A percentile compares a stretch with the other conserved stretches of the same genome.
Evolutionary conservation across 37 sponge, comb jelly and placozoan genomes (phyloP).

Genomic region (Theonella swinhoei): DNA sequence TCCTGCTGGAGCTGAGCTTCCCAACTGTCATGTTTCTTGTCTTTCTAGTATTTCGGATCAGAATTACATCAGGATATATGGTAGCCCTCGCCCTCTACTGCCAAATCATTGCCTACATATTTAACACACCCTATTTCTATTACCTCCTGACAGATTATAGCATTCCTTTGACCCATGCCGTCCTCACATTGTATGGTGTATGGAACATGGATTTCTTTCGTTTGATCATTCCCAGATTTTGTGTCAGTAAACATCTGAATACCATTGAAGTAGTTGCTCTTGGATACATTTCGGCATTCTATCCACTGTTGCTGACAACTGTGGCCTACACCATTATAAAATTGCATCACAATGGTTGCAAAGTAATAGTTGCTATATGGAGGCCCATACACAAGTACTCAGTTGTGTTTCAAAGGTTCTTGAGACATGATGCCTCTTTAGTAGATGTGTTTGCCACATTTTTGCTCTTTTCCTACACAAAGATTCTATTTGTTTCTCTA

Average conservation of each 20-base stretch:
- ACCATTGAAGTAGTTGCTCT: constrained; percentile 5
- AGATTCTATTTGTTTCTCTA: constrained; percentile 16
- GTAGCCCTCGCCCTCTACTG: neutral
- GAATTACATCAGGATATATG: neutral
- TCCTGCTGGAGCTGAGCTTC: neutral
- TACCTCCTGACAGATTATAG: neutral
- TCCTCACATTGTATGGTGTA: neutral
- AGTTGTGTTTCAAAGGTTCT: neutral
- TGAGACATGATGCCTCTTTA: neutral
- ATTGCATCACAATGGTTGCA: neutral
- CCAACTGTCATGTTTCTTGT: neutral
- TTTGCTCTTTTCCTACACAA: constrained; percentile 20
- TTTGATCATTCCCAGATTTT: constrained; percentile 9
- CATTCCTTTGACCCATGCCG: neutral
- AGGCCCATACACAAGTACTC: neutral
- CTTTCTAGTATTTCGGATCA: neutral
- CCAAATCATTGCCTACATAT: neutral
- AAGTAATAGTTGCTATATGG: neutral
- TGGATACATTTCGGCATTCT: constrained; percentile 8
- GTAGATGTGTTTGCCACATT: constrained; percentile 30
- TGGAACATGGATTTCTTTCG: constrained; percentile 37
- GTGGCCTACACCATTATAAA: neutral
- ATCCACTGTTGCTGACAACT: neutral
- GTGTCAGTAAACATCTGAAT: neutral
- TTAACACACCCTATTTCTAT: neutral